Conservation (phyloP, 2,113 vertebrate species). For the Turnix velox region DNA sequence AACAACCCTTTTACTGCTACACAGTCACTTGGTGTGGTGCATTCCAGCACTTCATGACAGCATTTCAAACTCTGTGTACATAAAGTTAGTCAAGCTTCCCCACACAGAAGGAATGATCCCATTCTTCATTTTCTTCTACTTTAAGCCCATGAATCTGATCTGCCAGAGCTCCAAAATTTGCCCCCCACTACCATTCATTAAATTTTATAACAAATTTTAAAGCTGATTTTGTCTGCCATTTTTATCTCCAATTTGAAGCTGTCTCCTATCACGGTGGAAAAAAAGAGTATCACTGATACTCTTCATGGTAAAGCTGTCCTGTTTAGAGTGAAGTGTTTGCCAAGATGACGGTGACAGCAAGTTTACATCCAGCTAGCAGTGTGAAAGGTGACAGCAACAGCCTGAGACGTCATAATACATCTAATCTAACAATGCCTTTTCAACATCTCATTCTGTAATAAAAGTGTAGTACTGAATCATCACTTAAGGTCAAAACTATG, state of each 20-base stretch:
- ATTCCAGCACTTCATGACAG: neutral
- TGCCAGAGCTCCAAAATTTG: neutral
- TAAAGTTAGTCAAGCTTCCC: neutral
- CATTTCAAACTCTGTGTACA: neutral
- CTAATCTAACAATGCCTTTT: neutral
- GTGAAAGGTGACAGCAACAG: neutral
- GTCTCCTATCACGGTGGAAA: neutral
- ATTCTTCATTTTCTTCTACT: neutral
- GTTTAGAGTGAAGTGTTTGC: neutral
- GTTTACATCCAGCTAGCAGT: neutral
- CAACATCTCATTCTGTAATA: neutral
- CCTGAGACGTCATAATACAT: neutral
- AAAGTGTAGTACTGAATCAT: neutral
- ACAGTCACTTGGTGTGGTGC: neutral
- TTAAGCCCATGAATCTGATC: neutral
- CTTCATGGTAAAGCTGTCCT: neutral
- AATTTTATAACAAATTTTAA: neutral
- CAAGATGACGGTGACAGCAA: neutral
- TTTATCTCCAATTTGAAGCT: neutral
- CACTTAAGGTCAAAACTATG: neutral
- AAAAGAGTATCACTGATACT: rapidly evolving
- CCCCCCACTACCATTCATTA: neutral
- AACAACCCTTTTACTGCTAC: neutral
- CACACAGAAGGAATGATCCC: neutral
- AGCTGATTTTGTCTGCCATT: too few relatives aligned